A percentile compares a stretch with the other conserved stretches of the same genome.
Evolutionary conservation across 2,113 vertebrate species (phyloP).

Genomic region (Phaetusa simplex): DNA sequence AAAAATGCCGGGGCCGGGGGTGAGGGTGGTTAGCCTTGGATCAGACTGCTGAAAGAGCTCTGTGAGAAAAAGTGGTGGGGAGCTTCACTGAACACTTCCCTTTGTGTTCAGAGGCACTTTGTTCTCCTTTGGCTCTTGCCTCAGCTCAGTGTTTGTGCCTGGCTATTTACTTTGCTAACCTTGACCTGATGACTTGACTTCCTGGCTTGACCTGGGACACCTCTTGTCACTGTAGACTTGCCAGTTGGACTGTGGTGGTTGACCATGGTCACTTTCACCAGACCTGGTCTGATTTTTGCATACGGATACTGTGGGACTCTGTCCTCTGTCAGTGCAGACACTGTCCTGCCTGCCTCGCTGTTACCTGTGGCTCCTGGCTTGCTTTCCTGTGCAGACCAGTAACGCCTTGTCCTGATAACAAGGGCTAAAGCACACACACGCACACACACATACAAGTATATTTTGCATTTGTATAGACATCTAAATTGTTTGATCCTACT

Average conservation of each 20-base stretch:
- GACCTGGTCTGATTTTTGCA: background rate
- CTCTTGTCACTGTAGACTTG: background rate
- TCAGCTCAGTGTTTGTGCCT: background rate
- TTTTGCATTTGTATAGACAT: background rate
- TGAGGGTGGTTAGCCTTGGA: too few relatives aligned
- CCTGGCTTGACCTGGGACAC: background rate
- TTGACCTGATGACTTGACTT: background rate
- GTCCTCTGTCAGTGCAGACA: background rate
- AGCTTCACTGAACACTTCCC: background rate
- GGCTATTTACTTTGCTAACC: background rate
- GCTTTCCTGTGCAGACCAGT: background rate
- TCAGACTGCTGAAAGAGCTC: background rate
- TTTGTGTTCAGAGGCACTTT: background rate
- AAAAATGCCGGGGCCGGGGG: background rate
- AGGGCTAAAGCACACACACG: background rate
- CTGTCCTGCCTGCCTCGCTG: background rate
- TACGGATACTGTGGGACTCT: background rate
- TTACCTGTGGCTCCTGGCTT: background rate
- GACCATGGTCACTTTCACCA: background rate
- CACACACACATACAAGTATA: background rate
- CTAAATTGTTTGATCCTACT: background rate
- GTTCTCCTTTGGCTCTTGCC: background rate
- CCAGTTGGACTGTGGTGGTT: background rate
- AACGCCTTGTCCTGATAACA: background rate
- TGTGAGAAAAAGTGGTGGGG: background rate